Conservation (phyloP, 2,888 invertebrate genomes). For the Eueremaeus valkanovi region DNA sequence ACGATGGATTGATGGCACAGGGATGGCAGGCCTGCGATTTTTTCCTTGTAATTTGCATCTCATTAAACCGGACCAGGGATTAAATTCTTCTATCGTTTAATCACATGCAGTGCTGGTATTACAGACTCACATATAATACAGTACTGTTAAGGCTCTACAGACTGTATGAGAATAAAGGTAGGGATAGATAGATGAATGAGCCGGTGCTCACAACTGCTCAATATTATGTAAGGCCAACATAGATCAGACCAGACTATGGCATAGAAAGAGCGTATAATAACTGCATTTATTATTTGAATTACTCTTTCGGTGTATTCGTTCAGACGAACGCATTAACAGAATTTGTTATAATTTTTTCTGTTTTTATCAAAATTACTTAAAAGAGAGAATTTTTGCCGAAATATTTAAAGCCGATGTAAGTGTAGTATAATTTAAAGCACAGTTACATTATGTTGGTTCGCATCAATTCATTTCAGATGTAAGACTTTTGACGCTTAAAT, state of each 20-base stretch:
- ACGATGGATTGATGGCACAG: constrained; percentile 28
- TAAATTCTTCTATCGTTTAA: constrained; percentile 30
- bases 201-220: background rate
- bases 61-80: constrained; percentile 31
- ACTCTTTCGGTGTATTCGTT: constrained; percentile 18
- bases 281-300: constrained; percentile 6
- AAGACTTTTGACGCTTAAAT: background rate
- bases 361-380: no score
- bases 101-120: constrained; percentile 2
- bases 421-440: no score
- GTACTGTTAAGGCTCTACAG: no score
- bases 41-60: constrained; percentile 33
- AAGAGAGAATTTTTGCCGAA: no score
- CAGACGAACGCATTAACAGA: background rate
- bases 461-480: constrained; percentile 1
- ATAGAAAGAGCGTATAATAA: constrained; percentile 4
- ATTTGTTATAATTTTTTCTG: background rate
- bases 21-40: constrained; percentile 12
- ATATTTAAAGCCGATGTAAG: no score
- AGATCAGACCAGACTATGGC: background rate
- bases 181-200: background rate
- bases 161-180: background rate
- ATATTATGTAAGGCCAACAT: background rate
- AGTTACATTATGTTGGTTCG: background rate
- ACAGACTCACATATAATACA: no score